These are phyloP conservation scores for Hyposoter dolosus DNA, from an alignment of 2,888 invertebrate genomes.

Conservation along the genomic window DNA sequence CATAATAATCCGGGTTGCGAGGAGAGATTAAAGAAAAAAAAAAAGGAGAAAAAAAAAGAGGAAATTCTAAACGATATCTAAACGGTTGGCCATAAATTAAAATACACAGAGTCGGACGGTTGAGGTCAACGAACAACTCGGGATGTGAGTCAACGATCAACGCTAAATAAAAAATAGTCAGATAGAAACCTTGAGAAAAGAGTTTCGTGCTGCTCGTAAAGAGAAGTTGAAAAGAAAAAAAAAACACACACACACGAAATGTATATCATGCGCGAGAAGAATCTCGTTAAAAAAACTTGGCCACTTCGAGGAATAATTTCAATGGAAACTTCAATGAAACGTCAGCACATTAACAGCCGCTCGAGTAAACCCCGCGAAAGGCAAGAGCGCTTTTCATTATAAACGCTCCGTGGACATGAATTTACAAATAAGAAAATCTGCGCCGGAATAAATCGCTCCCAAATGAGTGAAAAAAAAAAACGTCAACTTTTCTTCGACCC, in stretches of 20 bases:
- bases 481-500: neutral
- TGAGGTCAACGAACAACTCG: conserved; percentile 29
- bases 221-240: conserved; percentile 4
- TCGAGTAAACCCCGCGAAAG: conserved; percentile 19
- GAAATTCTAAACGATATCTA: conserved; percentile 31
- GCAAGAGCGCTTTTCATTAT: neutral
- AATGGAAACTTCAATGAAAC: conserved; percentile 13
- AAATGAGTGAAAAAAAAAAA: neutral
- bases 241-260: neutral
- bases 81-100: conserved; percentile 43
- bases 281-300: conserved; percentile 36
- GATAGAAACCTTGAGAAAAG: conserved; percentile 15
- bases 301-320: conserved; percentile 4
- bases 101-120: conserved; percentile 29
- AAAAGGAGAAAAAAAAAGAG: conserved; percentile 3
- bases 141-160: conserved; percentile 34
- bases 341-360: conserved; percentile 15
- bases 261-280: neutral
- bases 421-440: neutral
- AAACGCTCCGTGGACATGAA: conserved; percentile 7
- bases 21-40: conserved; percentile 5
- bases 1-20: neutral
- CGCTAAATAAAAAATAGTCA: conserved; percentile 5
- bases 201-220: conserved; percentile 21
- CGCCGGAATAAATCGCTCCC: neutral